A percentile compares a stretch with the other conserved stretches of the same genome.
Evolutionary conservation across 2,113 vertebrate species (phyloP).

Genomic region (Eurypyga helias): DNA sequence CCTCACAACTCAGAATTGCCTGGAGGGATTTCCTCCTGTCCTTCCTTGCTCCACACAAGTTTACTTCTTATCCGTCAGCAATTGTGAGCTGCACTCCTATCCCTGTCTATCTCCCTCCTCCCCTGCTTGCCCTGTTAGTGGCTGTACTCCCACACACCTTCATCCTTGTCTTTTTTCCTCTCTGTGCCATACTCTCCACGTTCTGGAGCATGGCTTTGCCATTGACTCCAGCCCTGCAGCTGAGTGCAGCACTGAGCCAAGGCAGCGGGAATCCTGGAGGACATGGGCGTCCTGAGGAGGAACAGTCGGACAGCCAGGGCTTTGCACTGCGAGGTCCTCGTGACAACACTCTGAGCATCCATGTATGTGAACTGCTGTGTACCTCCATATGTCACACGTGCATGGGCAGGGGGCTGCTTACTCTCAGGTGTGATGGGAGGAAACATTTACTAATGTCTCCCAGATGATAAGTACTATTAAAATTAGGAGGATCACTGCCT

Average conservation of each 20-base stretch:
- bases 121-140: background rate
- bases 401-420: background rate
- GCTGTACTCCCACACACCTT: background rate
- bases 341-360: background rate
- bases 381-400: accelerated
- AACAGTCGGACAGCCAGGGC: background rate
- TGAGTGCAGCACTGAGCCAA: background rate
- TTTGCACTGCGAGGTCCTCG: background rate
- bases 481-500: background rate
- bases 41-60: background rate
- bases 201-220: background rate
- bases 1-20: background rate
- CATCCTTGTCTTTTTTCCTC: background rate
- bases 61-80: background rate
- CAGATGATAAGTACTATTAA: background rate
- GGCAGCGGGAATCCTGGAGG: background rate
- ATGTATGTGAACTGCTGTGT: accelerated
- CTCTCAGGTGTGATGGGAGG: background rate
- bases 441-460: background rate
- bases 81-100: background rate
- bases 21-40: background rate
- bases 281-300: background rate
- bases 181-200: background rate
- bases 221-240: background rate
- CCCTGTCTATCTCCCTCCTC: background rate